These are phyloP conservation scores for Pteropus alecto DNA, from an alignment of 2,113 vertebrate genomes.

Conservation along the genomic window DNA sequence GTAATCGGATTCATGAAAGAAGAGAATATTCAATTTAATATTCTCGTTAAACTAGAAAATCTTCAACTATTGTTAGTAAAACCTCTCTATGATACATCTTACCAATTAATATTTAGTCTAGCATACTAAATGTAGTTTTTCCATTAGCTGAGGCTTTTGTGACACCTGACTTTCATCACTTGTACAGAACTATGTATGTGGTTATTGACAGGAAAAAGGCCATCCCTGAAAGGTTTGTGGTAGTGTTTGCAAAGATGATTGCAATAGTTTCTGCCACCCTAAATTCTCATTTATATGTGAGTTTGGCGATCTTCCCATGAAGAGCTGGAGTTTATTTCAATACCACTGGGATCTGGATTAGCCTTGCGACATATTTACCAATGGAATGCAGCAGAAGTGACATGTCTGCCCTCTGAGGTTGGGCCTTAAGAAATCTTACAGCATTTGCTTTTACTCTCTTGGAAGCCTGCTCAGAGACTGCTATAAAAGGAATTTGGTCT, in stretches of 20 bases:
- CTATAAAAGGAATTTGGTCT: neutral
- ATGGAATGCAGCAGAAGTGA: neutral
- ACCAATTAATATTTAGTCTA: neutral
- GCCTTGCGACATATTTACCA: neutral
- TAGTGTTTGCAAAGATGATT: neutral
- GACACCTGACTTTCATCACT: neutral
- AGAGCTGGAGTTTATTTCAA: neutral
- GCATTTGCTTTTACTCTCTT: neutral
- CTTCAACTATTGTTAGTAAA: neutral
- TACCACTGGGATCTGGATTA: neutral
- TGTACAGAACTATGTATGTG: neutral
- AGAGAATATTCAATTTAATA: neutral
- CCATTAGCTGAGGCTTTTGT: neutral
- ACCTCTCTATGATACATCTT: neutral
- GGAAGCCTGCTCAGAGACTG: neutral
- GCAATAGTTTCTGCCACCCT: neutral
- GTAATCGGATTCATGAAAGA: neutral
- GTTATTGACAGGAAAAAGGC: neutral
- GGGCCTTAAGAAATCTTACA: neutral
- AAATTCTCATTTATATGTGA: neutral
- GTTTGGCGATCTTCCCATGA: neutral
- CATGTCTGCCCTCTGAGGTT: neutral
- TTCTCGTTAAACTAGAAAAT: neutral
- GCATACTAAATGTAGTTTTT: neutral
- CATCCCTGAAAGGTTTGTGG: neutral